Percentiles rank a stretch among this genome's conserved stretches.
Conservation (phyloP, 2,888 invertebrate species). For the Athalia circularis region DNA sequence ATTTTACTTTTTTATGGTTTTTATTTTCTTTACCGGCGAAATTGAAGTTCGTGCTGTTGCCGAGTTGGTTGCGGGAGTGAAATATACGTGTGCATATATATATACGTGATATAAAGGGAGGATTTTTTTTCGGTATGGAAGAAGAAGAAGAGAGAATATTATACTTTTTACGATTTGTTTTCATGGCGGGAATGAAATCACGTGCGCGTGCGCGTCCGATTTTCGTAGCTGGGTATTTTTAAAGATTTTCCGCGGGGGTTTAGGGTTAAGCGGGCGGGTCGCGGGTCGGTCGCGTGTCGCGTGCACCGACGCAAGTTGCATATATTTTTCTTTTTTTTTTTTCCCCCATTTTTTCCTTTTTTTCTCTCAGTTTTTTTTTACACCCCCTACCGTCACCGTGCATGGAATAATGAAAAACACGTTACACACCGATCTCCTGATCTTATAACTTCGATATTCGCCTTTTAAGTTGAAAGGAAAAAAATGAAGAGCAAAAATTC, state of each 20-base stretch:
- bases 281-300: conserved; percentile 57
- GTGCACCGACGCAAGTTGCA: conserved; percentile 34
- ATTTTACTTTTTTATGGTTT: background rate
- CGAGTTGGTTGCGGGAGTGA: too few species aligned
- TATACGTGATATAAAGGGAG: background rate
- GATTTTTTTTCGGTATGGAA: background rate
- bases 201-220: conserved; percentile 63
- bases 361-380: background rate
- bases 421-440: too few species aligned
- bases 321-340: background rate
- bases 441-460: background rate
- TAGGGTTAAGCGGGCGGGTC: conserved; percentile 59
- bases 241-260: conserved; percentile 66
- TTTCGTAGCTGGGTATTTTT: conserved; percentile 69
- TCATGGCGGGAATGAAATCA: conserved; percentile 60
- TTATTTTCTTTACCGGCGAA: background rate
- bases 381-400: background rate
- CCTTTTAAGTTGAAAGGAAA: background rate
- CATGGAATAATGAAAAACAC: background rate
- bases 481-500: background rate
- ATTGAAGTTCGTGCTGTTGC: too few species aligned
- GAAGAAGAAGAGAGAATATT: conserved; percentile 50
- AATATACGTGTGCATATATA: background rate
- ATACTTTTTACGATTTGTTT: conserved; percentile 68
- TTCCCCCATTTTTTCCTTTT: background rate